These are phyloP conservation scores for Lasioglossum vierecki DNA, from an alignment of 2,888 invertebrate genomes.

Conservation along the genomic window DNA sequence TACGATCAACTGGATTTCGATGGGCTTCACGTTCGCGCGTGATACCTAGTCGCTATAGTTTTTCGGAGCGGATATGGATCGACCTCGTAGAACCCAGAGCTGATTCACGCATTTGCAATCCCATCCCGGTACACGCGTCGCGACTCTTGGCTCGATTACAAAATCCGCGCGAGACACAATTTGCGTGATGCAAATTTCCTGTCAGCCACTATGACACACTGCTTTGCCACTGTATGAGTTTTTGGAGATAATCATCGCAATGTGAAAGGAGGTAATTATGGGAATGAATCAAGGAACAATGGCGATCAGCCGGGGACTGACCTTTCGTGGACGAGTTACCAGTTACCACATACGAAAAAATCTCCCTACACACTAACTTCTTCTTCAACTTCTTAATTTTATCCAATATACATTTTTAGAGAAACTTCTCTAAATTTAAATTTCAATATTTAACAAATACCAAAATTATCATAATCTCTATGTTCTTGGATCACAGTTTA, in stretches of 20 bases:
- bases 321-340: background rate
- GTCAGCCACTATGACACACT: background rate
- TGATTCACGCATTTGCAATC: conserved; percentile 30
- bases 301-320: background rate
- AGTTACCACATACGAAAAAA: background rate
- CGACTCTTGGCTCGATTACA: conserved; percentile 29
- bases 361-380: background rate
- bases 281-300: conserved; percentile 5
- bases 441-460: no score
- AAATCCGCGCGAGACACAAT: conserved; percentile 4
- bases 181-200: conserved; percentile 38
- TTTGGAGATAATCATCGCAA: background rate
- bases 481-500: no score
- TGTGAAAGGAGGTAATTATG: background rate
- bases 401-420: no score
- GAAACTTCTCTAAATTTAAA: no score
- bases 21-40: background rate
- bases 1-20: conserved; percentile 12
- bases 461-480: no score
- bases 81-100: background rate
- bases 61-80: background rate
- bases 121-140: background rate
- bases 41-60: background rate
- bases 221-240: background rate
- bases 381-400: background rate